A percentile compares a stretch with the other conserved stretches of the same genome.
phyloP scores from a whole-genome alignment of 1,140 invertebrate genomes.

The Aricia agestis region DNA sequence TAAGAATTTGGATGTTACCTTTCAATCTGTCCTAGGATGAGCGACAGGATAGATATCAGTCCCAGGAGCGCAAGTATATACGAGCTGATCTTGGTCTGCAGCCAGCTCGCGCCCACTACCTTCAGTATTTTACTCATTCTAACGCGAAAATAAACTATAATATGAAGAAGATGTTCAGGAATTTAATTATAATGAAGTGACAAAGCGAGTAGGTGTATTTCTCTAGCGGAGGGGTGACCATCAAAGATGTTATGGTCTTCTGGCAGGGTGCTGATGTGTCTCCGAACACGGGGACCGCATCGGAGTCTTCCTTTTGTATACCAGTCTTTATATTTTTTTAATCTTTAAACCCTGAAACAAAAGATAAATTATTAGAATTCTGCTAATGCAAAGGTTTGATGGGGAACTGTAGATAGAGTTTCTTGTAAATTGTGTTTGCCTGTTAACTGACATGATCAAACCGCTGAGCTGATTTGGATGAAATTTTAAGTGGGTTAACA shows the following conservation, averaged over 20 bases:
- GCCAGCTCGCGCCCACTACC: constrained; percentile 86
- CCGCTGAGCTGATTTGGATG: no score
- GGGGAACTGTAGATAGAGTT: no score
- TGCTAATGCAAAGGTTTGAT: neutral
- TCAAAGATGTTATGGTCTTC: constrained; percentile 53
- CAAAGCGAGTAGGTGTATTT: constrained; percentile 68
- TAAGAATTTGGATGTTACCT: constrained; percentile 53
- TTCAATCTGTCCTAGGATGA: constrained; percentile 81
- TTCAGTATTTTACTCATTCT: constrained; percentile 80
- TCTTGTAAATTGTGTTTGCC: no score
- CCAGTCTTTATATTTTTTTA: constrained; percentile 39
- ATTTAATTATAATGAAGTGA: constrained; percentile 76
- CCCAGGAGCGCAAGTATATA: constrained; percentile 82
- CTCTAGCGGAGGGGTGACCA: constrained; percentile 61
- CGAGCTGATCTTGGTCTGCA: constrained; percentile 84
- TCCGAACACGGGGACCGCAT: constrained; percentile 44
- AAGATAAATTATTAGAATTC: constrained; percentile 24
- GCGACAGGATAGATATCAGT: constrained; percentile 80
- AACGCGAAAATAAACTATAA: constrained; percentile 57
- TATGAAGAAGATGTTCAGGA: constrained; percentile 72
- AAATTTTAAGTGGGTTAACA: no score
- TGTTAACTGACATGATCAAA: no score
- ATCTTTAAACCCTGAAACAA: constrained; percentile 64
- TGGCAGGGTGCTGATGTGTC: constrained; percentile 45
- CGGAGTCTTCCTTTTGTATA: constrained; percentile 37